Conservation (phyloP, 2,888 invertebrate species). For the Andrena bucephala region DNA sequence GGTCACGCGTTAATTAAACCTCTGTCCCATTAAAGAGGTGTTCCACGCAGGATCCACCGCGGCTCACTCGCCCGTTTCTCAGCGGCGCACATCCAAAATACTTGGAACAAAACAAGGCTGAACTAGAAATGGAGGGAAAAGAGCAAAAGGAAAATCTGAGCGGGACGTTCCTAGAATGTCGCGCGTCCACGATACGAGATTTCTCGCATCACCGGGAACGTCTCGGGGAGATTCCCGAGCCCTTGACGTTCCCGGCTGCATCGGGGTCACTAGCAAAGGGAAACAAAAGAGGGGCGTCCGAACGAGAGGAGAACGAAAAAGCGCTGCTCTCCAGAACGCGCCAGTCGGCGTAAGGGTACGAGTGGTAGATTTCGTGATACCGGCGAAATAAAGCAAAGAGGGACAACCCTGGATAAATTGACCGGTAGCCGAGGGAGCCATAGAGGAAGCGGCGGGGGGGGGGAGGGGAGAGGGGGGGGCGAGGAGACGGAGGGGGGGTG, state of each 20-base stretch:
- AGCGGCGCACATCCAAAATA: not conserved
- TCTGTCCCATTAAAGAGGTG: too few relatives aligned
- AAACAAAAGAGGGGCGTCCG: slow-evolving; percentile 50
- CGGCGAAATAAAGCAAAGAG: slow-evolving; percentile 73
- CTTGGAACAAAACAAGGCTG: not conserved
- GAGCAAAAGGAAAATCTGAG: not conserved
- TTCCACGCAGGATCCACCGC: too few relatives aligned
- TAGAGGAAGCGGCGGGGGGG: slow-evolving; percentile 1
- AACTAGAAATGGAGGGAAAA: not conserved
- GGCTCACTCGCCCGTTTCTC: too few relatives aligned
- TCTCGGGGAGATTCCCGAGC: slow-evolving; percentile 33
- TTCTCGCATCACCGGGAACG: slow-evolving; percentile 19
- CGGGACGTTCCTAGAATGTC: not conserved
- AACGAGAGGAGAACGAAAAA: slow-evolving; percentile 53
- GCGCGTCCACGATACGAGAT: slow-evolving; percentile 6
- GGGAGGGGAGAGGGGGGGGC: not conserved
- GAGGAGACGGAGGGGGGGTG: slow-evolving; percentile 18
- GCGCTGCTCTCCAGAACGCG: slow-evolving; percentile 32
- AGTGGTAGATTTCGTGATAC: slow-evolving; percentile 65
- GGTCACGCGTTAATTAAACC: too few relatives aligned
- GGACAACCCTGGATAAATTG: slow-evolving; percentile 81
- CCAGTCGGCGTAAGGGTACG: slow-evolving; percentile 18
- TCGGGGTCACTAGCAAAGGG: slow-evolving; percentile 41
- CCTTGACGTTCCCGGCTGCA: slow-evolving; percentile 1
- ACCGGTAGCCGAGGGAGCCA: slow-evolving; percentile 75